Percentiles rank a stretch among this genome's conserved stretches.
These are phyloP conservation scores for Neodon shergylaensis DNA, from an alignment of 2,113 vertebrate genomes.

Conservation along the genomic window DNA sequence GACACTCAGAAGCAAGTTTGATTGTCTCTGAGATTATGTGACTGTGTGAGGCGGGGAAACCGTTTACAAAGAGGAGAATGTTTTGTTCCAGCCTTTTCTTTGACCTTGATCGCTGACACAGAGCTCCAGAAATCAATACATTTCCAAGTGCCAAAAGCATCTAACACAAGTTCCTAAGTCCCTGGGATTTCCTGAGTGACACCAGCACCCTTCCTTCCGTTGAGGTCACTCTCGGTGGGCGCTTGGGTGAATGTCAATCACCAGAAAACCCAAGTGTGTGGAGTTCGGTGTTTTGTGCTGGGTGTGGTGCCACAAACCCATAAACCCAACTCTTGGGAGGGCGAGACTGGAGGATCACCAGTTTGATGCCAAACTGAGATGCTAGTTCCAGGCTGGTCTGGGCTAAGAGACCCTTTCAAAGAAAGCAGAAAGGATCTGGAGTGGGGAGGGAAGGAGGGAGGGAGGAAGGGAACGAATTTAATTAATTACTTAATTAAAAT, in stretches of 20 bases:
- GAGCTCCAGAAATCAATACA: too few relatives aligned
- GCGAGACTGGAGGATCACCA: background rate
- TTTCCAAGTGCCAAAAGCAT: background rate
- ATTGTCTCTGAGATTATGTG: background rate
- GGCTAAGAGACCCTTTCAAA: background rate
- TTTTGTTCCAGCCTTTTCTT: background rate
- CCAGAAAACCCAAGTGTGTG: background rate
- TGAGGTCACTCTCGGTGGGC: background rate
- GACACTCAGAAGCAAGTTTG: background rate
- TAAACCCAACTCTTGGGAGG: background rate
- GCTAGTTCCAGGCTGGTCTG: background rate
- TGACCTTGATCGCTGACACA: too few relatives aligned
- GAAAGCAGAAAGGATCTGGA: background rate
- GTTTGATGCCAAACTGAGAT: background rate
- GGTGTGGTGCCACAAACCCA: background rate
- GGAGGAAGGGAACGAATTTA: background rate
- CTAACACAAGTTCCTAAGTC: background rate
- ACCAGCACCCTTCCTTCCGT: background rate
- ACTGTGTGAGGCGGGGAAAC: too few relatives aligned
- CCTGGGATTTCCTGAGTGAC: background rate
- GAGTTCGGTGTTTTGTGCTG: background rate
- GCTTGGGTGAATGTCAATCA: too few relatives aligned
- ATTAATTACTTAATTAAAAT: background rate
- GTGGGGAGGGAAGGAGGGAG: background rate
- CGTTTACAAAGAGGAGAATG: background rate